These are phyloP conservation scores for Vireo altiloquus DNA, from an alignment of 2,113 vertebrate genomes.

Conservation along the genomic window DNA sequence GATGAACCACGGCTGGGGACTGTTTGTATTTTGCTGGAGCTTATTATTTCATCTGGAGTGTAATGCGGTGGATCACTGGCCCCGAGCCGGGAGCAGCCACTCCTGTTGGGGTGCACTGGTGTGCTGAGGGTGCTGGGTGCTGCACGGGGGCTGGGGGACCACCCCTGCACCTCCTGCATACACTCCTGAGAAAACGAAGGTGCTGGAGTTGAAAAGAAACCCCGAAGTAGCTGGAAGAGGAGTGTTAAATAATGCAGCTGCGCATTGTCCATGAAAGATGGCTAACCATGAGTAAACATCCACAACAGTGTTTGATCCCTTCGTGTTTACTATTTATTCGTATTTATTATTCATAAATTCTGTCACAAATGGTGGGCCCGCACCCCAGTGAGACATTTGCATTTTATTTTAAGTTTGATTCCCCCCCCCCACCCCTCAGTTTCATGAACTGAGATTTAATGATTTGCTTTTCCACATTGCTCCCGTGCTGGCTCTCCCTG, in stretches of 20 bases:
- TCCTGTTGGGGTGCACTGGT: accelerated
- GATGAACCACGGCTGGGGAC: constrained; percentile 29
- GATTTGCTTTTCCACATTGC: constrained; percentile 50
- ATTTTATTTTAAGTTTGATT: constrained; percentile 74
- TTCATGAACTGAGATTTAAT: constrained; percentile 70
- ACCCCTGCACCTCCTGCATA: background rate
- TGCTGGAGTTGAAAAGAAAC: constrained; percentile 1
- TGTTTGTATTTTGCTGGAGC: constrained; percentile 41
- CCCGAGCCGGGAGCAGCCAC: background rate
- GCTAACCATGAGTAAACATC: constrained; percentile 69
- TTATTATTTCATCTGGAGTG: constrained; percentile 46
- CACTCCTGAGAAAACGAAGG: background rate
- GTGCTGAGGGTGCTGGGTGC: background rate
- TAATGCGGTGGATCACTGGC: background rate
- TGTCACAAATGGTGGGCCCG: constrained; percentile 69
- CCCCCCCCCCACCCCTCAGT: background rate
- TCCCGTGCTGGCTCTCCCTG: constrained; percentile 29
- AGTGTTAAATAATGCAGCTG: constrained; percentile 56
- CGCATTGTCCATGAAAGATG: constrained; percentile 55
- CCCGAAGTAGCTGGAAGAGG: constrained; percentile 4
- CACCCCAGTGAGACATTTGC: constrained; percentile 71
- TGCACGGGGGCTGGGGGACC: background rate
- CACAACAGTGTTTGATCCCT: constrained; percentile 68
- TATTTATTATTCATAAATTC: constrained; percentile 80
- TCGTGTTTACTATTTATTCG: constrained; percentile 75